Base-by-base conservation (phyloP, 1,140 invertebrate species). In the Sipha flava region DNA sequence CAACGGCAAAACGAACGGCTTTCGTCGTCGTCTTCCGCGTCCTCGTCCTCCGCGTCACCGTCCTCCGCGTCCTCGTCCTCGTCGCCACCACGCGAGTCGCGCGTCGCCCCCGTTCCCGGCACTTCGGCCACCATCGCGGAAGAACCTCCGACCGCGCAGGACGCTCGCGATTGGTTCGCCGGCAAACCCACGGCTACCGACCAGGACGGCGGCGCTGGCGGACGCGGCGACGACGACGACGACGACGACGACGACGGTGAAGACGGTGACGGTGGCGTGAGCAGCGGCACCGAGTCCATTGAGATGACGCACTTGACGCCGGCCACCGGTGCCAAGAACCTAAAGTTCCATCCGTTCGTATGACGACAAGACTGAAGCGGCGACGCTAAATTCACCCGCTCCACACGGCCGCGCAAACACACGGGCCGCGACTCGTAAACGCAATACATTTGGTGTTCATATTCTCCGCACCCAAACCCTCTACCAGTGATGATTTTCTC, bases 281-380 rank as follows among this genome's bases (percentile, higher is more conserved):
- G 29, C 34, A 18, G 31, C 1, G 52, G 31, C 49, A 3, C 21
- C n/a, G 72, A 77, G 21, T 37, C 49, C 47, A 54, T 77, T 10
- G 72, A 77, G 34, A 57, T 77, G 72, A 40, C 72, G 18, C 3
- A 18, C 49, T 23, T 77, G 21, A 1, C 72, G 3, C 29, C 70
- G 1, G 1, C 34, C 0, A 21, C 45, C 16, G 47, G 16, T 34
- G 0, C 70, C 10, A 54, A 57, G 6, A 77, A 14, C 14, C 72
- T 18, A 1, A 57, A 77, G 34, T 77, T 23, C 14, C 72, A 77
- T 40, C 72, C 72, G 49, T 77, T 54, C 52, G 72, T 77, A 40
- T 77, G 49, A 77, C 72, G 49, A 47, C 31, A 72, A 73, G 72
- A 77, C 72, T 57, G 72, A 45, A 43, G 9, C 10, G 10, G 23